These are phyloP conservation scores for Cynocephalus volans DNA, from an alignment of 2,113 vertebrate species.

Conservation along the genomic window DNA sequence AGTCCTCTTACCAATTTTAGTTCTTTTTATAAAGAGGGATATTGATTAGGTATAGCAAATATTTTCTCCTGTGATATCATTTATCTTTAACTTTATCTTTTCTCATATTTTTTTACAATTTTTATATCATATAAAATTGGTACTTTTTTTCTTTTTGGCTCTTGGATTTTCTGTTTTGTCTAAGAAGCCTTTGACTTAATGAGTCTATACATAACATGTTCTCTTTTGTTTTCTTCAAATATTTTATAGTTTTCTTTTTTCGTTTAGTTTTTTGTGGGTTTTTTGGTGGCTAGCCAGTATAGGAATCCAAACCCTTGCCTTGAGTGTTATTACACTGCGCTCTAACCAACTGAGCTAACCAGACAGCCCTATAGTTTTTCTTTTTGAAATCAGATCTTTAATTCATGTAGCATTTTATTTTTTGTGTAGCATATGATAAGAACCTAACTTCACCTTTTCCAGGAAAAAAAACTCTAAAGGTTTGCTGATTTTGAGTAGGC, in stretches of 20 bases:
- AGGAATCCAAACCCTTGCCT: too few relatives aligned
- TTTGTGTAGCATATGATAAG: not conserved
- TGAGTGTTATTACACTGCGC: too few relatives aligned
- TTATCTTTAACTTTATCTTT: not conserved
- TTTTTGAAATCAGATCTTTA: conserved; percentile 39
- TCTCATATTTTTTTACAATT: not conserved
- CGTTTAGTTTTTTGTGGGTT: too few relatives aligned
- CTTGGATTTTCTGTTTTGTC: not conserved
- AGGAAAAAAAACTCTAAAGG: not conserved
- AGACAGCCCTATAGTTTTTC: not conserved
- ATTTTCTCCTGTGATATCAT: not conserved
- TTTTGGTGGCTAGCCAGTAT: too few relatives aligned
- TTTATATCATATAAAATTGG: not conserved
- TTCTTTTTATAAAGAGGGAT: not conserved
- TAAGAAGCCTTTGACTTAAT: not conserved
- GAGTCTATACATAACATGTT: not conserved
- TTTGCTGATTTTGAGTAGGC: not conserved
- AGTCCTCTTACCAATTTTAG: not conserved
- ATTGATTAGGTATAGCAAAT: not conserved
- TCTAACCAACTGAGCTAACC: too few relatives aligned
- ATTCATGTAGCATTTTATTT: not conserved
- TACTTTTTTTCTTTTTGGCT: not conserved
- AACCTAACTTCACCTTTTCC: not conserved
- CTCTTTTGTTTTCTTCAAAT: not conserved
- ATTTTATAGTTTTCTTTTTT: not conserved